A percentile compares a stretch with the other conserved stretches of the same genome.
phyloP scores from a whole-genome alignment of 2,113 vertebrate species.

The Percina caprodes region DNA sequence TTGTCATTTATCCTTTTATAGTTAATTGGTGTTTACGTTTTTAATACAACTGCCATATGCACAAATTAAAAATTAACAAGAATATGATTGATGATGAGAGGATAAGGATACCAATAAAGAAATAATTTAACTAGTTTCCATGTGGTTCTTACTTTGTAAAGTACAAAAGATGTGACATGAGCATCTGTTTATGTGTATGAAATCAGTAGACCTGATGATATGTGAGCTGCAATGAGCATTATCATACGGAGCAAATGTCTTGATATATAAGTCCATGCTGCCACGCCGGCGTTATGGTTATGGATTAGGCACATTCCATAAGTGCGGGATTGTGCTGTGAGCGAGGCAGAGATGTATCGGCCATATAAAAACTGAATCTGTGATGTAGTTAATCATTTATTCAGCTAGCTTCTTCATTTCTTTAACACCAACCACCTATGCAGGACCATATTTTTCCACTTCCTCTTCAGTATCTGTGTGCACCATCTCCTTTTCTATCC shows the following conservation, averaged over 20 bases:
- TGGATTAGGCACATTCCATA: constrained; percentile 78
- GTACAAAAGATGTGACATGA: constrained; percentile 29
- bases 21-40: constrained; percentile 73
- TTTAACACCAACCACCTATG: constrained; percentile 53
- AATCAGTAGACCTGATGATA: constrained; percentile 49
- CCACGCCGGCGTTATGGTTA: constrained; percentile 76
- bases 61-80: constrained; percentile 71
- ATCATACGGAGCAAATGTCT: constrained; percentile 71
- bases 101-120: constrained; percentile 58
- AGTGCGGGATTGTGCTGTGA: constrained; percentile 66
- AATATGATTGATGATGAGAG: constrained; percentile 61
- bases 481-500: constrained; percentile 23
- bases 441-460: constrained; percentile 56
- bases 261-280: constrained; percentile 65
- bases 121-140: constrained; percentile 34
- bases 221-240: constrained; percentile 71
- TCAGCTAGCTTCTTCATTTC: constrained; percentile 74
- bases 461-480: constrained; percentile 23
- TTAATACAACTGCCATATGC: constrained; percentile 65
- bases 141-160: constrained; percentile 42
- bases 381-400: constrained; percentile 80
- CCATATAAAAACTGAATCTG: constrained; percentile 73
- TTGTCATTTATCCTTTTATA: constrained; percentile 56
- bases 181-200: constrained; percentile 56
- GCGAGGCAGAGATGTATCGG: constrained; percentile 78